A percentile compares a stretch with the other conserved stretches of the same genome.
These are phyloP conservation scores for Pseudorhombus dupliciocellatus DNA, from an alignment of 2,113 vertebrate species.

Conservation along the genomic window DNA sequence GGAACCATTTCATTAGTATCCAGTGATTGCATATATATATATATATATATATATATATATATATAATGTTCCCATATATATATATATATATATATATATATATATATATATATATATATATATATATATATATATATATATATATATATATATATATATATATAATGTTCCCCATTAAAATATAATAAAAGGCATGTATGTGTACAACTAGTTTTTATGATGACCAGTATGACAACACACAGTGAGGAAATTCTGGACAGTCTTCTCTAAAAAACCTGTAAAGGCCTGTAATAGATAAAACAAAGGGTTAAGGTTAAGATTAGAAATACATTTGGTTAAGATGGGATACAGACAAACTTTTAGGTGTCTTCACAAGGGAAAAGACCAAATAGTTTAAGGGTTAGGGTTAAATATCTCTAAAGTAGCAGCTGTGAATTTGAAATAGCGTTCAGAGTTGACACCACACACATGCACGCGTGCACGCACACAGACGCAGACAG, in stretches of 20 bases:
- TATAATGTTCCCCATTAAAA: neutral
- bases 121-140: neutral
- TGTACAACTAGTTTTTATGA: neutral
- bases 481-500: conserved; percentile 11
- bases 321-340: neutral
- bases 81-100: neutral
- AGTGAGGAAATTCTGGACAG: neutral
- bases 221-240: neutral
- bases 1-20: conserved; percentile 3
- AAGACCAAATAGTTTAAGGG: neutral
- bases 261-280: neutral
- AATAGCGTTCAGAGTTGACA: conserved; percentile 9
- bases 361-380: neutral
- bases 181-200: neutral
- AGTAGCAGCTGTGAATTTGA: conserved; percentile 35
- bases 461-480: conserved; percentile 3
- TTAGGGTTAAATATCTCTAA: conserved; percentile 1
- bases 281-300: neutral
- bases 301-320: neutral
- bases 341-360: no score
- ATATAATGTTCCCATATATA: neutral
- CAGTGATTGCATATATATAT: neutral
- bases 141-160: neutral
- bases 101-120: neutral
- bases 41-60: no score